These are phyloP conservation scores for Tenthredo distinguenda DNA, from an alignment of 2,888 invertebrate genomes.

Conservation along the genomic window DNA sequence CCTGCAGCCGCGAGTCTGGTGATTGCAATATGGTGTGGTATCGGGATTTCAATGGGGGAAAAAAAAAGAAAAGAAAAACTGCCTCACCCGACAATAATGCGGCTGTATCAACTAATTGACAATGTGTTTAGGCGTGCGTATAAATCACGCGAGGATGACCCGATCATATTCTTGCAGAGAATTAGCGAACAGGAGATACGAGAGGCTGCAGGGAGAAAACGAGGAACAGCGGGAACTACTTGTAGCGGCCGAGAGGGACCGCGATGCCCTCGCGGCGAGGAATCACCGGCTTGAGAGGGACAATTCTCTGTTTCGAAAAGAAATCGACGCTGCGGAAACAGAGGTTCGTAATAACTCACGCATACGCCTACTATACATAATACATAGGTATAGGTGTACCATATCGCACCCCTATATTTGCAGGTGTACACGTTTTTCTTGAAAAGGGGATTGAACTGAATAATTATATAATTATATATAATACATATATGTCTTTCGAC, in stretches of 20 bases:
- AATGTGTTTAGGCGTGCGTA: background rate
- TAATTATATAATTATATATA: background rate
- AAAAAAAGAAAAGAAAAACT: background rate
- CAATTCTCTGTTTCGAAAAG: background rate
- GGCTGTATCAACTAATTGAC: background rate
- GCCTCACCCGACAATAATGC: background rate
- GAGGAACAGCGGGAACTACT: conserved; percentile 25
- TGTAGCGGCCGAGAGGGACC: conserved; percentile 4
- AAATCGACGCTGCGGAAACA: conserved; percentile 1
- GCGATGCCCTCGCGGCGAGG: background rate
- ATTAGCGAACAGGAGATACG: background rate
- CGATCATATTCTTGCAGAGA: conserved; percentile 15
- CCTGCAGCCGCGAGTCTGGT: background rate
- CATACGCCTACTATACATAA: background rate
- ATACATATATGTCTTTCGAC: too few relatives aligned
- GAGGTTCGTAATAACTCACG: conserved; percentile 16
- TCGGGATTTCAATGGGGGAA: background rate
- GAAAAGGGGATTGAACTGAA: background rate
- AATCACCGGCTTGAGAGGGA: conserved; percentile 29
- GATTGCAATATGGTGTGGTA: background rate
- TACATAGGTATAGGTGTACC: background rate
- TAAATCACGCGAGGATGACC: background rate
- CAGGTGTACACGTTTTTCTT: background rate
- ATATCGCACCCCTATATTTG: background rate
- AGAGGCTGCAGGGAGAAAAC: conserved; percentile 11